Conservation (phyloP, 2,113 vertebrate genomes). For the Zingel zingel region DNA sequence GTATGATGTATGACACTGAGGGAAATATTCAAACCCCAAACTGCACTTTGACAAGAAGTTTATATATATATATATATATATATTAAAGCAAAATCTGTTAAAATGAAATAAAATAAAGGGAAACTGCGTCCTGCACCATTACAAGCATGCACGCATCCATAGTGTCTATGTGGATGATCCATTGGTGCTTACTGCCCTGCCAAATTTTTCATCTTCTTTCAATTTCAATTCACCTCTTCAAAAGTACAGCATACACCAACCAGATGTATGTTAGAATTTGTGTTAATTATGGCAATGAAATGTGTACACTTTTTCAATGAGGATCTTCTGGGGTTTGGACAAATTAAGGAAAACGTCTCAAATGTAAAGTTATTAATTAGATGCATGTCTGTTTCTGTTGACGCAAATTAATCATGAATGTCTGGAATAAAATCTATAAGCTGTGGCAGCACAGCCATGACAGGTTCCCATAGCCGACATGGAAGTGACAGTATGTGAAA, state of each 20-base stretch:
- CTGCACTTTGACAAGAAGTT: neutral
- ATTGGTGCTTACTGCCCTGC: neutral
- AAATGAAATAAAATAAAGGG: no score
- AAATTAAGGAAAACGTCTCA: neutral
- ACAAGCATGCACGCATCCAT: neutral
- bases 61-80: no score
- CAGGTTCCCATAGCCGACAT: neutral
- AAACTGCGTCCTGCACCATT: neutral
- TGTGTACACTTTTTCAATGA: no score
- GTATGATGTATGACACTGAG: no score
- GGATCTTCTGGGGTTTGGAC: neutral
- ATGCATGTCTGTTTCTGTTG: neutral
- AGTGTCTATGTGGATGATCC: neutral
- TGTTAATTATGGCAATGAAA: neutral
- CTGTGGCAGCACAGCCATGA: neutral
- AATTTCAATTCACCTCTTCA: neutral
- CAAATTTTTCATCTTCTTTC: neutral
- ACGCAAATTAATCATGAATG: neutral
- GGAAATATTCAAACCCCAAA: neutral
- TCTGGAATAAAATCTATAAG: constrained; percentile 17
- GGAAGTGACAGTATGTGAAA: constrained; percentile 21
- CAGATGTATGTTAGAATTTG: neutral
- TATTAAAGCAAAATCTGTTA: no score
- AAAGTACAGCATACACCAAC: neutral
- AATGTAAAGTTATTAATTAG: neutral